Evolutionary conservation across 2,888 invertebrate genomes (phyloP).

Genomic region (Artemia sp.): DNA sequence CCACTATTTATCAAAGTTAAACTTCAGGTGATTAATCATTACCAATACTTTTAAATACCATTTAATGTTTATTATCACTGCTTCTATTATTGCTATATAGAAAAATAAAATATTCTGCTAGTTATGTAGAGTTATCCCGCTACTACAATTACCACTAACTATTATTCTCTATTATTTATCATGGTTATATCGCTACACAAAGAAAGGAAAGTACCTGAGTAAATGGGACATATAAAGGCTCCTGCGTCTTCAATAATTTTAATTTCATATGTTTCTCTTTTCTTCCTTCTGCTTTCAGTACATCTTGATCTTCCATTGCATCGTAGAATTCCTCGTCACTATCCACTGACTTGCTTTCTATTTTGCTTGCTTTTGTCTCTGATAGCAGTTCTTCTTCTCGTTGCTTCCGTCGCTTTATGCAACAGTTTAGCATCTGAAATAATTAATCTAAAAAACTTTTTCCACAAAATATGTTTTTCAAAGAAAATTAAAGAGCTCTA

Average conservation of each 20-base stretch:
- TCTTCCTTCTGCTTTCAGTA: slow-evolving; percentile 46
- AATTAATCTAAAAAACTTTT: not conserved
- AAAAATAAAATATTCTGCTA: no score
- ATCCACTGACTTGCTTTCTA: slow-evolving; percentile 29
- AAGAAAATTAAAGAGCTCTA: no score
- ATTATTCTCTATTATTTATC: no score
- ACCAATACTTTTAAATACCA: no score
- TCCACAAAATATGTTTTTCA: no score
- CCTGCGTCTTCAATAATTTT: slow-evolving; percentile 47
- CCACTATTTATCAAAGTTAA: no score
- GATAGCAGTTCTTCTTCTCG: slow-evolving; percentile 26
- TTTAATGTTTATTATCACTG: no score
- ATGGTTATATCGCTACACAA: no score
- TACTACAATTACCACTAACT: no score
- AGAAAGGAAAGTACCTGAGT: slow-evolving; percentile 39
- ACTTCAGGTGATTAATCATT: no score
- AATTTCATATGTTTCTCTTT: slow-evolving; percentile 48
- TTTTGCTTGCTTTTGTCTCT: slow-evolving; percentile 24
- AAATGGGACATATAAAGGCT: slow-evolving; percentile 57
- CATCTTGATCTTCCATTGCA: slow-evolving; percentile 28
- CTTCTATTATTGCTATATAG: no score
- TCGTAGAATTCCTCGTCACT: slow-evolving; percentile 63
- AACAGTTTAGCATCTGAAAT: slow-evolving; percentile 43
- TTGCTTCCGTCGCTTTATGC: slow-evolving; percentile 36
- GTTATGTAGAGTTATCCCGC: no score